Evolutionary conservation across 1,140 invertebrate species (phyloP).

Genomic region (Aricia agestis): DNA sequence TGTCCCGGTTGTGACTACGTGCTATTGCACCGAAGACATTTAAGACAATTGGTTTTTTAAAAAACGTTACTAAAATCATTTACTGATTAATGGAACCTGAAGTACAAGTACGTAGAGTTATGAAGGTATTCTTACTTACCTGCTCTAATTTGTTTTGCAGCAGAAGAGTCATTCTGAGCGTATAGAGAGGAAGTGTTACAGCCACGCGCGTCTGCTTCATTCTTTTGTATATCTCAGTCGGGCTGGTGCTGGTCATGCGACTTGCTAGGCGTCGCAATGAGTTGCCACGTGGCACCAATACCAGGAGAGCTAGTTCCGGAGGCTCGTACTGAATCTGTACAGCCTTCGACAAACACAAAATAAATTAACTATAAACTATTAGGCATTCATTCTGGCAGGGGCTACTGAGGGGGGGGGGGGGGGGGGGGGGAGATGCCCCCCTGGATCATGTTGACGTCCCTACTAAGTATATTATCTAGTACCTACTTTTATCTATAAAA

Average conservation of each 20-base stretch:
- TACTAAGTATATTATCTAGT: too few relatives aligned
- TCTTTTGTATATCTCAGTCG: constrained; percentile 28
- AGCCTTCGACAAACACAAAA: constrained; percentile 43
- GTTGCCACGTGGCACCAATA: constrained; percentile 42
- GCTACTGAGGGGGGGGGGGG: too few relatives aligned
- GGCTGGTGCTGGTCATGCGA: constrained; percentile 29
- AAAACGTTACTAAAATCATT: too few relatives aligned
- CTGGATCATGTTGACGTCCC: too few relatives aligned
- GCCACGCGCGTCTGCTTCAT: constrained; percentile 46
- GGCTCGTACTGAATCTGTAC: constrained; percentile 56
- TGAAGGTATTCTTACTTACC: constrained; percentile 34
- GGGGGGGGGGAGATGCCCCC: too few relatives aligned
- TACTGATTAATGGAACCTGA: too few relatives aligned
- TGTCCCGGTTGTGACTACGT: too few relatives aligned
- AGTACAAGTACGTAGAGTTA: too few relatives aligned
- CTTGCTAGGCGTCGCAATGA: constrained; percentile 37
- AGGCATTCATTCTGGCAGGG: background rate
- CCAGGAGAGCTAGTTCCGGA: constrained; percentile 44
- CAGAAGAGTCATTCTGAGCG: constrained; percentile 60
- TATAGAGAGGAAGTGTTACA: constrained; percentile 54
- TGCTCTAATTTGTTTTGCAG: constrained; percentile 54
- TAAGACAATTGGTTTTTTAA: too few relatives aligned
- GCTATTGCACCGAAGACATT: too few relatives aligned
- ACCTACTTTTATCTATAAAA: too few relatives aligned
- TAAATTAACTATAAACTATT: background rate